Evolutionary conservation across 37 sponge, comb jelly and placozoan genomes (phyloP).

Genomic region (Aphrocallistes beatrix): DNA sequence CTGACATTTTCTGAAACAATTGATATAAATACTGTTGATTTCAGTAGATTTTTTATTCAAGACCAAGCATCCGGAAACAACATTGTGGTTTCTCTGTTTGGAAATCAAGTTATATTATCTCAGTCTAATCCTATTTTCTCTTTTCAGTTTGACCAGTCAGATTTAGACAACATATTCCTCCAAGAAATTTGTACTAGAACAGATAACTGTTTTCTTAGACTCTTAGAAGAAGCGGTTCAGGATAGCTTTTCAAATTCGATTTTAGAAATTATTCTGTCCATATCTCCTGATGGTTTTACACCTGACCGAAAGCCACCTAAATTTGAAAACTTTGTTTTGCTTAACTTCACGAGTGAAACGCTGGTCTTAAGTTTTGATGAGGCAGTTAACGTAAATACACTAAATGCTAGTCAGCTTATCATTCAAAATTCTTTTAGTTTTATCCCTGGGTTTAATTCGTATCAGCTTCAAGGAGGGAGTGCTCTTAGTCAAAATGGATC

Average conservation of each 20-base stretch:
- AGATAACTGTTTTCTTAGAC: constrained; percentile 32
- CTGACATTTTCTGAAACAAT: constrained; percentile 64
- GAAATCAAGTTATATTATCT: not conserved
- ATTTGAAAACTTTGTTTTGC: constrained; percentile 25
- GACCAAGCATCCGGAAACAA: constrained; percentile 19
- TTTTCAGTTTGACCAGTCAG: not conserved
- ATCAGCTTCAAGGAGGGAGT: not conserved
- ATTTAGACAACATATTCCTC: not conserved
- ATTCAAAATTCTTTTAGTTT: constrained; percentile 30
- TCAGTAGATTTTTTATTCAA: constrained; percentile 32
- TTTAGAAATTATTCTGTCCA: constrained; percentile 4
- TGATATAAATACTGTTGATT: constrained; percentile 34
- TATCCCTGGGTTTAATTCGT: not conserved
- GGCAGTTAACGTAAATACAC: constrained; percentile 39
- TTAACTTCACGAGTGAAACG: constrained; percentile 46
- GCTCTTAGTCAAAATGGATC: not conserved
- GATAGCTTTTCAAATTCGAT: constrained; percentile 61
- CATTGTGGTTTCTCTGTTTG: not conserved
- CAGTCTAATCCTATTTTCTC: not conserved
- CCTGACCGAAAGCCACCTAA: constrained; percentile 53
- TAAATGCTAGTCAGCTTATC: constrained; percentile 31
- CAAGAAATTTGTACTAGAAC: constrained; percentile 27
- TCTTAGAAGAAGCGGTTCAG: constrained; percentile 43
- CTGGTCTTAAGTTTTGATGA: constrained; percentile 58
- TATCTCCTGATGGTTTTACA: constrained; percentile 27